These are phyloP conservation scores for Phyllostomus discolor DNA, from an alignment of 2,113 vertebrate genomes.

Conservation along the genomic window DNA sequence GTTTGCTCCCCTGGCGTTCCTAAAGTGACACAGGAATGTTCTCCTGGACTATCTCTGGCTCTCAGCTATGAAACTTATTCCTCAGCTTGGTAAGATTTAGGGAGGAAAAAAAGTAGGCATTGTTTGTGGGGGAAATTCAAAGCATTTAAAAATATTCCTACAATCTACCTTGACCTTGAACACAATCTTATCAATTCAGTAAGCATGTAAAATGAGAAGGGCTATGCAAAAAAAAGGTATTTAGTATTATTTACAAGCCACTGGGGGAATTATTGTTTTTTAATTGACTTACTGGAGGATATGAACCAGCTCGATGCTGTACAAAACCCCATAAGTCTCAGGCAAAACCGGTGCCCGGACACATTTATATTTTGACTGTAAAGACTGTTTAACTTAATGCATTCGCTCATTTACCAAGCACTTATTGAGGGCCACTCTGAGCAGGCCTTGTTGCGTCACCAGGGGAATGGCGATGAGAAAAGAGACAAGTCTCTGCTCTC, in stretches of 20 bases:
- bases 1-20: not conserved
- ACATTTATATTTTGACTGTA: not conserved
- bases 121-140: constrained; percentile 8
- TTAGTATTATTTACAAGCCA: not conserved
- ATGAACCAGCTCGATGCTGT: not conserved
- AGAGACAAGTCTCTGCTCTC: not conserved
- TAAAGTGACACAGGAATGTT: not conserved
- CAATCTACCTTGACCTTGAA: not conserved
- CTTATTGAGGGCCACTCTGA: not conserved
- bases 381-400: not conserved
- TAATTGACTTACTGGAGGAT: not conserved
- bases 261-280: not conserved
- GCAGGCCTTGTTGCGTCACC: not conserved
- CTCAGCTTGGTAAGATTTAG: not conserved
- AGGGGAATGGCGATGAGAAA: not conserved
- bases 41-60: not conserved
- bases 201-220: not conserved
- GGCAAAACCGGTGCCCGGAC: not conserved
- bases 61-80: not conserved
- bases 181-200: not conserved
- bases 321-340: not conserved
- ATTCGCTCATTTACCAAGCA: not conserved
- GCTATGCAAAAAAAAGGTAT: not conserved
- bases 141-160: not conserved
- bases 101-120: not conserved